Percentiles rank a stretch among this genome's conserved stretches.
Conservation (phyloP, 2,888 invertebrate genomes). For the Allygus modestus region DNA sequence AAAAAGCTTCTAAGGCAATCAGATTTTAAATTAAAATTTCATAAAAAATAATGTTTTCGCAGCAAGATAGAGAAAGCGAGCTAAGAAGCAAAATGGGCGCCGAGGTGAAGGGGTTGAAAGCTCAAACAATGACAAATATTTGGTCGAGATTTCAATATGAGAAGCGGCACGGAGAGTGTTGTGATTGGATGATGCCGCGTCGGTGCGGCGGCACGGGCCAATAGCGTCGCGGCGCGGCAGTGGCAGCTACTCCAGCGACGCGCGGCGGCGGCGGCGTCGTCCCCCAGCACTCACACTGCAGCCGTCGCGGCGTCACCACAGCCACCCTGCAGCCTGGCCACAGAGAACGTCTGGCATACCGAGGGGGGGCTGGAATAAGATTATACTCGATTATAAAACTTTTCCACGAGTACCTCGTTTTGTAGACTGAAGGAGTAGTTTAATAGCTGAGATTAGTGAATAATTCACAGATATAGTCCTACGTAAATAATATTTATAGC, state of each 20-base stretch:
- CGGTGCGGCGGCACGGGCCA: constrained; percentile 43
- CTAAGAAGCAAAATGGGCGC: constrained; percentile 54
- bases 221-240: constrained; percentile 22
- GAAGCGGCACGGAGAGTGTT: not conserved
- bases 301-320: not conserved
- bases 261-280: not conserved
- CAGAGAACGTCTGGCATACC: too few relatives aligned
- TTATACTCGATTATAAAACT: too few relatives aligned
- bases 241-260: too few relatives aligned
- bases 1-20: constrained; percentile 44
- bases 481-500: too few relatives aligned
- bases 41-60: constrained; percentile 45
- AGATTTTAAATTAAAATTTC: constrained; percentile 53
- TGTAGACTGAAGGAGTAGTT: too few relatives aligned
- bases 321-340: not conserved
- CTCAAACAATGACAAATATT: constrained; percentile 59
- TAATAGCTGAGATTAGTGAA: too few relatives aligned
- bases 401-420: too few relatives aligned
- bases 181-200: constrained; percentile 44
- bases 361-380: too few relatives aligned
- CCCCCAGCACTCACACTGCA: not conserved
- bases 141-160: constrained; percentile 46
- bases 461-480: too few relatives aligned
- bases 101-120: constrained; percentile 39
- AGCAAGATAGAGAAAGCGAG: constrained; percentile 42